Evolutionary conservation across 1,140 invertebrate species (phyloP), one percentile per base, ranked within the genome.

Genomic region (Carposina sasakii): DNA sequence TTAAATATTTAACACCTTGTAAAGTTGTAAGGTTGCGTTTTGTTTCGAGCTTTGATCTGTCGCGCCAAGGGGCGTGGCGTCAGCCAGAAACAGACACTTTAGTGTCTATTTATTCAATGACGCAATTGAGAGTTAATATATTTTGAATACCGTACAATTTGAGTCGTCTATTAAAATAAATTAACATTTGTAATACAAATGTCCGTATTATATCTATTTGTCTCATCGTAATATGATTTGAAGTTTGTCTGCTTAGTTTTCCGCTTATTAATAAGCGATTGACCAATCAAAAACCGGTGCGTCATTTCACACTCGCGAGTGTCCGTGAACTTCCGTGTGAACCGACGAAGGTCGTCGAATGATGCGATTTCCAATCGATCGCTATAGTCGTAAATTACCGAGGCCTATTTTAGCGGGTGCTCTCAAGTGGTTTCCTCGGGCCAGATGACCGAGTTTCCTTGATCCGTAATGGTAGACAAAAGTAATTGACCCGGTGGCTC

Each of bases 301-400:
- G 64, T 67, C 64, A 61, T 49, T 64, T 42, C 50, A 55, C 63
- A 45, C 44, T 54, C 65, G 30, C 59, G 48, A n/a, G 42, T 64
- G 81, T 63, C 81, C 83, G 50, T 85, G 83, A 85, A 85, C 83
- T 82, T 83, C 73, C 67, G 62, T 48, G 55, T 71, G 71, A 72
- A 73, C 76, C 56, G 50, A 47, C 59, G 78, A 85, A 85, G 83
- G 83, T 71, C 81, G 64, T 41, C 40, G 36, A 53, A 48, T 45
- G 48, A 52, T 37, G 33, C 41, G 54, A 56, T 62, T 65, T 60
- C 46, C 53, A 60, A 75, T 78, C 75, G 71, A 76, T 17, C 8
- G 15, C 33, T 34, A 34, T 34, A 16, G 33, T 28, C 24, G 70
- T 72, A 74, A 69, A 76, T 75, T 69, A 68, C 62, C 42, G 55